Evolutionary conservation across 2,888 invertebrate genomes (phyloP), one percentile per base, ranked within the genome.

Genomic region (Argyresthia albistria): DNA sequence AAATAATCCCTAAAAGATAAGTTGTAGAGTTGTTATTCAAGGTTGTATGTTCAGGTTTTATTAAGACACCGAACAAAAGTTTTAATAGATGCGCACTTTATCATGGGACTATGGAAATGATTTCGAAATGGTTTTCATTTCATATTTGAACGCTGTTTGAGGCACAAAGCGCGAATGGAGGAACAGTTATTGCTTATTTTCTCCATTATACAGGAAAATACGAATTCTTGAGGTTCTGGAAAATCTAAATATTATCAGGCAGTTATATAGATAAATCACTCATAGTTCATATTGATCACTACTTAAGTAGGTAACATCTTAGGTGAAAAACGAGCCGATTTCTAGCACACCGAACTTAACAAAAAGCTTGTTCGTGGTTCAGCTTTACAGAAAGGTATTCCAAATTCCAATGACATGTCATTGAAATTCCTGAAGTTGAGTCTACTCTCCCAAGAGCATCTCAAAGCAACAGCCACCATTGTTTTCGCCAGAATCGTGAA

Each of bases 81-180:
- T 76, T 72, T 71, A 71, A 73, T 76, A 70, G 70, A 76, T 74
- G 63, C 67, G 62, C 59, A 64, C 73, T 77, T 72, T 70, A 75
- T 77, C 70, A 74, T 60, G 62, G 54, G 15, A 37, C 52, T 61
- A 65, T 67, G 61, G 62, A 61, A 61, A 63, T 60, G 58, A 63
- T 52, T 56, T 55, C 52, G 56, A 61, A 60, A 63, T 45, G 16
- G 14, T 16, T 49, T 35, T 43, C 42, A 54, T 55, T 57, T 54
- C 51, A 10, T 15, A 48, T 37, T 10, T 25, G 48, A 48, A 37
- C 37, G 37, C 16, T 14, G 45, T 15, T 39, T 48, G 48, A 37
- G 48, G n/a, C n/a, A 48, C 12, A 48, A 48, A 14, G 12, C n/a
- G 36, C 48, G n/a, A 35, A 48, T 25, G 25, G 6, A 25, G 25